phyloP scores from a whole-genome alignment of 92 coral and sea anemone species.

The Bergia puertoricense region DNA sequence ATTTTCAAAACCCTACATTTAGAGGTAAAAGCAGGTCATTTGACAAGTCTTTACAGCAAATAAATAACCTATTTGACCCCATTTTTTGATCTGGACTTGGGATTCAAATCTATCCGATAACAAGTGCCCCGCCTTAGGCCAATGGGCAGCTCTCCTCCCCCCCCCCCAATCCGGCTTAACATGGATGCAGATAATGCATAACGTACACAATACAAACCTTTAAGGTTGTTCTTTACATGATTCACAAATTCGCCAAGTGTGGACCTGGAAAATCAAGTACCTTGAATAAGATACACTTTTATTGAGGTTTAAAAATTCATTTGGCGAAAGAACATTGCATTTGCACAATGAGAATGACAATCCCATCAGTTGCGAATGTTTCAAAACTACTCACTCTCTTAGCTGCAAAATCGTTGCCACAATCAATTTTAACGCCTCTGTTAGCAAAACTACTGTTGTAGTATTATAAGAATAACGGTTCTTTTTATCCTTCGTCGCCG shows the following conservation, averaged over 20 bases:
- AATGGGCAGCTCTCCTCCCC: no score
- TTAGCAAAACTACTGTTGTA: conserved; percentile 88
- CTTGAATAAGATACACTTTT: neutral
- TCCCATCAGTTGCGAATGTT: neutral
- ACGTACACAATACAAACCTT: conserved; percentile 45
- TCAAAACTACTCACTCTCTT: conserved; percentile 70
- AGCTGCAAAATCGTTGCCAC: conserved; percentile 78
- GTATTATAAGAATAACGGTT: conserved; percentile 80
- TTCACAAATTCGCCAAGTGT: conserved; percentile 54
- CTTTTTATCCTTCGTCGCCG: conserved; percentile 82
- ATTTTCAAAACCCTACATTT: no score
- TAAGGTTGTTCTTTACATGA: conserved; percentile 57
- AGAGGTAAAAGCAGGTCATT: no score
- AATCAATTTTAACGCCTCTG: conserved; percentile 84
- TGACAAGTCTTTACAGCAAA: no score
- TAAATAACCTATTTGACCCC: no score
- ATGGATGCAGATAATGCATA: neutral
- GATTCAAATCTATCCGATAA: no score
- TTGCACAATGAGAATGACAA: neutral
- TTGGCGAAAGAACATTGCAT: neutral
- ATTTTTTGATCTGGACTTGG: no score
- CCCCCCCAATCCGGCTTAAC: no score
- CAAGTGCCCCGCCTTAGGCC: no score
- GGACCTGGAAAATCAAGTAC: conserved; percentile 51
- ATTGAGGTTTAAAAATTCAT: neutral